Conservation (phyloP, 2,888 invertebrate species). For the Drepana falcataria region DNA sequence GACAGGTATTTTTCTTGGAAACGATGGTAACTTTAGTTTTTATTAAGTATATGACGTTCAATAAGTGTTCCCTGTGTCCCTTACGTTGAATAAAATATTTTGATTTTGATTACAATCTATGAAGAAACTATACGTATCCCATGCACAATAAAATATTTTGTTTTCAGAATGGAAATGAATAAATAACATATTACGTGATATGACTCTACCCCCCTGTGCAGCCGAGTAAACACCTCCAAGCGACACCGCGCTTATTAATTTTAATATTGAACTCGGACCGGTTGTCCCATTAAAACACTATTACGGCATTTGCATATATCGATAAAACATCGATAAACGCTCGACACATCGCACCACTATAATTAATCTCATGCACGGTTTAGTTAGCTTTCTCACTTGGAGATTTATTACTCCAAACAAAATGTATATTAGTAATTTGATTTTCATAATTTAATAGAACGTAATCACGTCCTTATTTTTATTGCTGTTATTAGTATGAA, state of each 20-base stretch:
- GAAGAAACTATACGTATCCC: no score
- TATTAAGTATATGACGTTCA: no score
- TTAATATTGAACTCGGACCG: slow-evolving; percentile 48
- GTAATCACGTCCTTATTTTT: no score
- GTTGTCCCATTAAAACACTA: slow-evolving; percentile 65
- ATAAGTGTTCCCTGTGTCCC: no score
- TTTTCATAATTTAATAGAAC: no score
- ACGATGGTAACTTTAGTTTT: no score
- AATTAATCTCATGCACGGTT: slow-evolving; percentile 33
- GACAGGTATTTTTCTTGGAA: no score
- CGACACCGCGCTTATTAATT: slow-evolving; percentile 45
- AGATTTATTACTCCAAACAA: not conserved
- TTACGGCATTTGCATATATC: slow-evolving; percentile 66
- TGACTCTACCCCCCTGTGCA: slow-evolving; percentile 20
- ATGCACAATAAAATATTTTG: no score
- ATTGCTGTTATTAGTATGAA: no score
- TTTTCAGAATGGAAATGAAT: not conserved
- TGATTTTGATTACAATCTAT: no score
- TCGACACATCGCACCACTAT: slow-evolving; percentile 43
- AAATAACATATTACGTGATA: not conserved
- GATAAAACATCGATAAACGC: slow-evolving; percentile 62
- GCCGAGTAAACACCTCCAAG: slow-evolving; percentile 35
- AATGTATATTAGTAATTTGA: not conserved
- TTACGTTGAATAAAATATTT: no score
- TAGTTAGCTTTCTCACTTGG: slow-evolving; percentile 1